These are phyloP conservation scores for Leptura quadrifasciata DNA, from an alignment of 2,888 invertebrate genomes.

Conservation along the genomic window DNA sequence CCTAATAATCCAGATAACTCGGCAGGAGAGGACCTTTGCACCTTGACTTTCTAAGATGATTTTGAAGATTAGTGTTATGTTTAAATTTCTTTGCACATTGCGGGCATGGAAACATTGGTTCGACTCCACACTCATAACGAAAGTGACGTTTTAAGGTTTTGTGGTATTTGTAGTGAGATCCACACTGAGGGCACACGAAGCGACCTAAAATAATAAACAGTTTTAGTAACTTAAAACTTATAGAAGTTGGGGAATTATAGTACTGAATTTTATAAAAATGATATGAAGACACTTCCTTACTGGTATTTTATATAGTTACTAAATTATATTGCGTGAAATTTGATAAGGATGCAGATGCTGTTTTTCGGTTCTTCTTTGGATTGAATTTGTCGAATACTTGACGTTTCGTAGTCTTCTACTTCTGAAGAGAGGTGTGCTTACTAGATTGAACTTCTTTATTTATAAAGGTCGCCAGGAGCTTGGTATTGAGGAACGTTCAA, in stretches of 20 bases:
- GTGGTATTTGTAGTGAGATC: conserved; percentile 46
- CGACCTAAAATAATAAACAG: conserved; percentile 42
- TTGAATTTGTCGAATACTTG: too few species aligned
- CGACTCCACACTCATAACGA: conserved; percentile 48
- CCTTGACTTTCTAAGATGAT: conserved; percentile 74
- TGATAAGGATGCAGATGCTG: too few species aligned
- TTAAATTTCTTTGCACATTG: conserved; percentile 43
- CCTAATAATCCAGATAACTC: too few species aligned
- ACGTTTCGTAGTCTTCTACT: too few species aligned
- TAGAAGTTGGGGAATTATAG: background rate
- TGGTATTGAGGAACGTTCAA: too few species aligned
- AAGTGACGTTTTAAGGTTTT: conserved; percentile 45
- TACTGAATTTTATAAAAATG: background rate
- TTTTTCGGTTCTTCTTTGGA: too few species aligned
- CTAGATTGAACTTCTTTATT: too few species aligned
- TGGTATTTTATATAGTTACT: too few species aligned
- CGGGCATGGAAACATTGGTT: conserved; percentile 46
- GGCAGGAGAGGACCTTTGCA: conserved; percentile 76
- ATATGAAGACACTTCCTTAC: too few species aligned
- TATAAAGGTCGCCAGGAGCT: too few species aligned
- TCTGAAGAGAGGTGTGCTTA: too few species aligned
- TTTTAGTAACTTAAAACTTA: conserved; percentile 9
- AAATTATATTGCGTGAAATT: too few species aligned
- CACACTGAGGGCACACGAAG: conserved; percentile 40
- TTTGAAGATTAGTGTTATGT: conserved; percentile 44